Percentiles rank a stretch among this genome's conserved stretches.
Conservation (phyloP, 2,797 vertebrate genomes). For the Odontamblyopus rebecca region DNA sequence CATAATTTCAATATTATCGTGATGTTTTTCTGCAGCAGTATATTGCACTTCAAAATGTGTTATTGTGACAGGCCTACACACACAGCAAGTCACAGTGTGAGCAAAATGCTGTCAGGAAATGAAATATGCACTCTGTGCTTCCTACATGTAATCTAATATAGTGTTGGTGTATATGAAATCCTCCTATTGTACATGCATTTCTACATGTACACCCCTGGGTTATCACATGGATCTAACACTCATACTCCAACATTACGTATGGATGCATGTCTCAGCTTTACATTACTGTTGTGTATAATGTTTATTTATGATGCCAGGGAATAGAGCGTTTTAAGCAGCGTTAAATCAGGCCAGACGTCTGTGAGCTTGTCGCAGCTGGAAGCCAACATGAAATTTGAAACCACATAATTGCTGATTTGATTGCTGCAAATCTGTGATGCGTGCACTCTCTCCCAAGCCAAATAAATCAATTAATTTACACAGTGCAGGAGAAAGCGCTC, state of each 20-base stretch:
- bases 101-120: constrained; percentile 18
- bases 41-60: too few relatives aligned
- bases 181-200: constrained; percentile 26
- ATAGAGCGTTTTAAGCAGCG: constrained; percentile 38
- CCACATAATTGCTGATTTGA: constrained; percentile 67
- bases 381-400: constrained; percentile 62
- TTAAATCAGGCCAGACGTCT: constrained; percentile 45
- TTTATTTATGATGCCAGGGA: constrained; percentile 33
- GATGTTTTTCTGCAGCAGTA: too few relatives aligned
- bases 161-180: constrained; percentile 26
- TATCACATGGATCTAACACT: not conserved
- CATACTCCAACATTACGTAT: constrained; percentile 16
- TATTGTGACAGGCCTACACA: too few relatives aligned
- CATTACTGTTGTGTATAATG: constrained; percentile 29
- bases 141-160: constrained; percentile 33
- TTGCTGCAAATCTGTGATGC: constrained; percentile 61
- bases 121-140: constrained; percentile 29
- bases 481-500: constrained; percentile 47
- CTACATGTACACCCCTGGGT: constrained; percentile 16
- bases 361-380: constrained; percentile 57
- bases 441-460: constrained; percentile 52
- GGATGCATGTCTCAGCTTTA: constrained; percentile 15
- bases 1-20: too few relatives aligned
- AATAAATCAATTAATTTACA: constrained; percentile 67
- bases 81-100: constrained; percentile 10